These are phyloP conservation scores for Speoplatyrhinus poulsoni DNA, from an alignment of 2,113 vertebrate genomes.

Conservation along the genomic window DNA sequence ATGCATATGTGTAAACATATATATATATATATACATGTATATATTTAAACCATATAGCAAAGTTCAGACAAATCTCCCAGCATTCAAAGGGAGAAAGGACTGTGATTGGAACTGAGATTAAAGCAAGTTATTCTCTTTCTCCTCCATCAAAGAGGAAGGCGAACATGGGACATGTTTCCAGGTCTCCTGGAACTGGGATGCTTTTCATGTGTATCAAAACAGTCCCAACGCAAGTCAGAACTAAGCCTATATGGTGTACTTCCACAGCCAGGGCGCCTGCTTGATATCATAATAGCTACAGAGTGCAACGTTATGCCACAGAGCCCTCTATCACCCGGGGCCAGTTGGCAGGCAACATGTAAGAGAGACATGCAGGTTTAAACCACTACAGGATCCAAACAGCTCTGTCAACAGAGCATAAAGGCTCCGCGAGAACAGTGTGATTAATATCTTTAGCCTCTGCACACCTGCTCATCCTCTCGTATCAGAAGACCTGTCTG, in stretches of 20 bases:
- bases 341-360: conserved; percentile 46
- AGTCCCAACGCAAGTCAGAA: conserved; percentile 34
- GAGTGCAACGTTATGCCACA: conserved; percentile 35
- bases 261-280: conserved; percentile 15
- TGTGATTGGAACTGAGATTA: conserved; percentile 21
- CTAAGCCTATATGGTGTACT: background rate
- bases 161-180: conserved; percentile 33
- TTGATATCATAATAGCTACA: conserved; percentile 44
- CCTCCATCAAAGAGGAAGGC: conserved; percentile 38
- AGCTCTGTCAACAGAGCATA: conserved; percentile 47
- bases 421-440: conserved; percentile 36
- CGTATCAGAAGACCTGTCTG: conserved; percentile 46
- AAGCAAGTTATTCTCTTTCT: conserved; percentile 19
- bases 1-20: background rate
- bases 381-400: conserved; percentile 17
- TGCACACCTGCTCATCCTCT: conserved; percentile 60
- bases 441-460: conserved; percentile 49
- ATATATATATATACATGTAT: background rate
- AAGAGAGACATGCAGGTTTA: conserved; percentile 43
- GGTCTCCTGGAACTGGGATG: conserved; percentile 40
- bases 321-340: conserved; percentile 32
- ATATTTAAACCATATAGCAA: too few relatives aligned
- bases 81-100: too few relatives aligned
- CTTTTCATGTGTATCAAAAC: conserved; percentile 57
- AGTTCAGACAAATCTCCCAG: conserved; percentile 13